These are phyloP conservation scores for Odontomyia ornata DNA, from an alignment of 2,888 invertebrate species.

Conservation along the genomic window DNA sequence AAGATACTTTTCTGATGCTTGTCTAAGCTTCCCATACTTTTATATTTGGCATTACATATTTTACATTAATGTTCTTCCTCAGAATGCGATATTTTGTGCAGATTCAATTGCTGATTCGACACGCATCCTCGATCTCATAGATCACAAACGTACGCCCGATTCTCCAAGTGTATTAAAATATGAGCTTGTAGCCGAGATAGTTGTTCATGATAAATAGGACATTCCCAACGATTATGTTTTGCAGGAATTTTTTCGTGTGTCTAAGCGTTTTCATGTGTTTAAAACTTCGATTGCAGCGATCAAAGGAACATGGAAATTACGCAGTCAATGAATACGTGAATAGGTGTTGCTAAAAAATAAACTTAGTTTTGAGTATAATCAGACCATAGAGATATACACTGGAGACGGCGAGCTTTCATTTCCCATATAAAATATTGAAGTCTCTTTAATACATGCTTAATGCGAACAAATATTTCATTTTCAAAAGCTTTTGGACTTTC, in stretches of 20 bases:
- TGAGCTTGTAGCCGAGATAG: slow-evolving; percentile 37
- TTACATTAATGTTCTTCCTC: neutral
- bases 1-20: slow-evolving; percentile 33
- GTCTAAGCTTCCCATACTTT: no score
- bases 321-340: no score
- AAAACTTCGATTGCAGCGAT: slow-evolving; percentile 18
- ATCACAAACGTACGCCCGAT: slow-evolving; percentile 36
- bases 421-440: no score
- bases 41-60: slow-evolving; percentile 3
- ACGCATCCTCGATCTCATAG: slow-evolving; percentile 33
- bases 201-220: slow-evolving; percentile 38
- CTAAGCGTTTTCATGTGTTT: slow-evolving; percentile 30
- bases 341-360: slow-evolving; percentile 39
- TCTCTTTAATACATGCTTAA: no score
- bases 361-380: slow-evolving; percentile 36
- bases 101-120: slow-evolving; percentile 4
- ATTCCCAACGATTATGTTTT: slow-evolving; percentile 36
- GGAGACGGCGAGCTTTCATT: no score
- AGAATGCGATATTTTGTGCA: slow-evolving; percentile 34
- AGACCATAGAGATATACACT: no score
- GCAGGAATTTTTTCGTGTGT: slow-evolving; percentile 44
- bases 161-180: slow-evolving; percentile 25
- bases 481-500: no score
- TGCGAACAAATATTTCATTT: no score
- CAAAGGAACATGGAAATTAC: slow-evolving; percentile 33